phyloP scores from a whole-genome alignment of 2,888 invertebrate species.

The Netelia melanura region DNA sequence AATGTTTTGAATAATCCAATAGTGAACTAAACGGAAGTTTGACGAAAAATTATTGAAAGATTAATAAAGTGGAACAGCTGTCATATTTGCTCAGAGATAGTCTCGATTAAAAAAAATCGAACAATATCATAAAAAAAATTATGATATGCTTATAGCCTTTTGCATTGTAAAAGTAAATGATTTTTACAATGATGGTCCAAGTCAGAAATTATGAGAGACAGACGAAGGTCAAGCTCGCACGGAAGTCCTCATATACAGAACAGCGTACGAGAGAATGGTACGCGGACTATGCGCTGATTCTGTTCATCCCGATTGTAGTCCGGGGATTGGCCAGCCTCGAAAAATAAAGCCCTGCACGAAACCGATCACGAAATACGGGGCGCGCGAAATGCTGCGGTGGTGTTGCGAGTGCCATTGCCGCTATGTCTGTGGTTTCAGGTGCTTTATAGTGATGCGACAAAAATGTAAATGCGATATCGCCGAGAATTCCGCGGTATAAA shows the following conservation, averaged over 20 bases:
- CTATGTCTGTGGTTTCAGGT: slow-evolving; percentile 69
- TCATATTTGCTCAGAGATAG: too few relatives aligned
- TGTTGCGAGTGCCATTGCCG: slow-evolving; percentile 49
- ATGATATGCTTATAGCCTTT: too few relatives aligned
- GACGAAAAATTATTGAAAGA: too few relatives aligned
- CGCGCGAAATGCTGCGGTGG: slow-evolving; percentile 67
- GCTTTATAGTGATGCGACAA: slow-evolving; percentile 84
- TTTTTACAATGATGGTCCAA: too few relatives aligned
- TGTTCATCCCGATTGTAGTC: slow-evolving; percentile 40
- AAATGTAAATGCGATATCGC: slow-evolving; percentile 84
- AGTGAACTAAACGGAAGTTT: too few relatives aligned
- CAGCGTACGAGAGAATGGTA: slow-evolving; percentile 6
- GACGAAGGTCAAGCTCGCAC: too few relatives aligned
- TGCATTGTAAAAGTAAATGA: too few relatives aligned
- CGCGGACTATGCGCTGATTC: slow-evolving; percentile 23
- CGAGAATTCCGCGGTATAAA: slow-evolving; percentile 82
- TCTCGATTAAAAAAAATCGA: too few relatives aligned
- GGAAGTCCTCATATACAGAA: background rate
- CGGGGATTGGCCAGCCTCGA: slow-evolving; percentile 45
- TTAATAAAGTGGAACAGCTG: too few relatives aligned
- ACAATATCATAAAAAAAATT: too few relatives aligned
- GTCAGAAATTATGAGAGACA: too few relatives aligned
- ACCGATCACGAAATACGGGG: slow-evolving; percentile 79
- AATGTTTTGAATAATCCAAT: too few relatives aligned
- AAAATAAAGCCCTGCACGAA: slow-evolving; percentile 74